These are phyloP conservation scores for Isotomurus palustris DNA, from an alignment of 2,888 invertebrate genomes.

Conservation along the genomic window DNA sequence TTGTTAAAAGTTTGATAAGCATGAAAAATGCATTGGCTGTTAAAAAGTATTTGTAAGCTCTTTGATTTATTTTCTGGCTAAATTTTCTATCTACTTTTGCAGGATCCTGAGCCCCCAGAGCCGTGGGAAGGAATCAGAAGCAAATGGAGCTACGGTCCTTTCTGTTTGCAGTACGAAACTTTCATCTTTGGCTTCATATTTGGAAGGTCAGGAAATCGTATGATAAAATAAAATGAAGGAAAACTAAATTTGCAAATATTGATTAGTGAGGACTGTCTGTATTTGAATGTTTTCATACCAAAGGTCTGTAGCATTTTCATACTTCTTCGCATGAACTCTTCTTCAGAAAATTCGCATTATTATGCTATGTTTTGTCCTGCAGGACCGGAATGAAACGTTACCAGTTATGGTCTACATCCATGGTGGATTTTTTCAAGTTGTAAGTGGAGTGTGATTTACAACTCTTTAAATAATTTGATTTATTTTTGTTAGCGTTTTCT, in stretches of 20 bases:
- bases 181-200: slow-evolving; percentile 17
- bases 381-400: neutral
- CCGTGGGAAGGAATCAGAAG: slow-evolving; percentile 22
- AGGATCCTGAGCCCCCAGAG: slow-evolving; percentile 16
- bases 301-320: slow-evolving; percentile 21
- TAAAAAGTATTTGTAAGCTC: too few relatives aligned
- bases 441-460: neutral
- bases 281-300: slow-evolving; percentile 15
- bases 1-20: too few relatives aligned
- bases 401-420: slow-evolving; percentile 24
- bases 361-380: neutral
- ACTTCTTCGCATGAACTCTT: neutral
- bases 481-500: too few relatives aligned
- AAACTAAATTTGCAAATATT: neutral
- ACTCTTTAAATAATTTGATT: too few relatives aligned
- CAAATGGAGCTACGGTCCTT: slow-evolving; percentile 5
- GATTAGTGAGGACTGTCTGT: slow-evolving; percentile 24
- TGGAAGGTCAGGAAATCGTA: slow-evolving; percentile 2
- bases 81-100: neutral
- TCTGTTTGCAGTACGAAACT: slow-evolving; percentile 23
- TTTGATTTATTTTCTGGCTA: too few relatives aligned
- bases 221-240: neutral
- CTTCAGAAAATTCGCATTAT: neutral
- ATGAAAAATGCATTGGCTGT: too few relatives aligned
- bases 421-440: slow-evolving; percentile 28